Base-by-base conservation (phyloP, 2,888 invertebrate species). In the Dichetophora obliterata region DNA sequence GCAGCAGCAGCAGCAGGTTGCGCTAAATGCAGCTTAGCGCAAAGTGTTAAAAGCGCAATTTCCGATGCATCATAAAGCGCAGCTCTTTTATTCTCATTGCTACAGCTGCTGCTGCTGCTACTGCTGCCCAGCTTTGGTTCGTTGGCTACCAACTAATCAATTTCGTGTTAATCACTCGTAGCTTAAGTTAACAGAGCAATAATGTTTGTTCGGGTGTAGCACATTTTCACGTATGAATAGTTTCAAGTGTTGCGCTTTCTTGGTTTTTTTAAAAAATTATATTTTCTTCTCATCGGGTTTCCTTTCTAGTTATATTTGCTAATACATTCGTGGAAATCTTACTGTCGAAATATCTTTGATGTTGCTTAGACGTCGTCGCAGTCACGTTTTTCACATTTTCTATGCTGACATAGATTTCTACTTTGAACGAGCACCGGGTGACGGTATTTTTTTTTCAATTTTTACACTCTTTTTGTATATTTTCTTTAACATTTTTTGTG, bases 121-220 rank as follows among this genome's bases (percentile, higher is more conserved):
- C 54, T 5, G 19, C n/a, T 54, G 19, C 54, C 54, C 3, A 22
- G 22, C 31, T 2, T 19, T 27, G 16, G 61, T 24, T 27, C 27
- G 22, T 61, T 27, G 24, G 24, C 3, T 24, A 27, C 22, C 48
- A n/a, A 8, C 70, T 59, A 71, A 71, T 71, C 57, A 59, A 37
- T 71, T 71, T 14, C 43, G n/a, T 57, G 57, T 71, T 71, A 71
- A 71, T 71, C 71, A 71, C 71, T 37, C 59, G 54, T n/a, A 34
- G 57, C 54, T 37, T 54, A 16, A 11, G 70, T 52, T 54, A 37
- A 34, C 31, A 54, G 3, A 34, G 9, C 43, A 9, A 43, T 19
- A 19, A 52, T 9, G 31, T 27, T 34, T 34, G 19, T 54, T 54
- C 31, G 70, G 11, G 16, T 70, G 52, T 52, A 27, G 24, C 24